phyloP scores from a whole-genome alignment of 2,888 invertebrate species.

The Monochamus alternatus region DNA sequence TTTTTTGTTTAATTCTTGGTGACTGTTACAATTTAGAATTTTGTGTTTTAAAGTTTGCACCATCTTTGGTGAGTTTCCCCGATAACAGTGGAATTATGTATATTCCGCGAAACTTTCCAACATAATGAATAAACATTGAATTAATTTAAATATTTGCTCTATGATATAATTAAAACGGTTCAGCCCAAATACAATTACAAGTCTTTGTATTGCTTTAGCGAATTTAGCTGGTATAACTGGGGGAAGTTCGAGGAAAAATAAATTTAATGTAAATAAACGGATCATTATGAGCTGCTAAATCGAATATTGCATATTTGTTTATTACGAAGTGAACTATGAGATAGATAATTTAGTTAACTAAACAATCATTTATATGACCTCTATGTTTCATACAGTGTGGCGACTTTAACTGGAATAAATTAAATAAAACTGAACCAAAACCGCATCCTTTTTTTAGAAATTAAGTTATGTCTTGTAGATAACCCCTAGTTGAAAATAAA shows the following conservation, averaged over 20 bases:
- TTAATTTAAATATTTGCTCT: slow-evolving; percentile 33
- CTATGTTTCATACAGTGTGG: no score
- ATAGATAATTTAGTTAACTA: neutral
- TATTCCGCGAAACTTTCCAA: slow-evolving; percentile 10
- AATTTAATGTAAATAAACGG: neutral
- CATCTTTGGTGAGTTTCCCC: no score
- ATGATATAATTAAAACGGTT: slow-evolving; percentile 26
- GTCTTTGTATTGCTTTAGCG: neutral
- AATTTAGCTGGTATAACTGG: slow-evolving; percentile 10
- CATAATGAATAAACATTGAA: slow-evolving; percentile 31
- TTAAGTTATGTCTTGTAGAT: no score
- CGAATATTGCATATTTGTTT: neutral
- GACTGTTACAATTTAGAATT: no score
- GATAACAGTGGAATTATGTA: neutral
- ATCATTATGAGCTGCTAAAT: neutral
- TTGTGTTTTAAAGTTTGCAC: no score
- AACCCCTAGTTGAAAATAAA: no score
- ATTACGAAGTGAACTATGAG: neutral
- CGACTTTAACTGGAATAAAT: no score
- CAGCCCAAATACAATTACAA: slow-evolving; percentile 1
- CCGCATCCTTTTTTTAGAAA: no score
- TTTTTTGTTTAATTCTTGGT: no score
- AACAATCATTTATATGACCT: neutral
- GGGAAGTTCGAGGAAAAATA: slow-evolving; percentile 16
- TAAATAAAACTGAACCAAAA: no score